These are phyloP conservation scores for Girardia tigrina DNA, from an alignment of 2,888 invertebrate species.

Conservation along the genomic window DNA sequence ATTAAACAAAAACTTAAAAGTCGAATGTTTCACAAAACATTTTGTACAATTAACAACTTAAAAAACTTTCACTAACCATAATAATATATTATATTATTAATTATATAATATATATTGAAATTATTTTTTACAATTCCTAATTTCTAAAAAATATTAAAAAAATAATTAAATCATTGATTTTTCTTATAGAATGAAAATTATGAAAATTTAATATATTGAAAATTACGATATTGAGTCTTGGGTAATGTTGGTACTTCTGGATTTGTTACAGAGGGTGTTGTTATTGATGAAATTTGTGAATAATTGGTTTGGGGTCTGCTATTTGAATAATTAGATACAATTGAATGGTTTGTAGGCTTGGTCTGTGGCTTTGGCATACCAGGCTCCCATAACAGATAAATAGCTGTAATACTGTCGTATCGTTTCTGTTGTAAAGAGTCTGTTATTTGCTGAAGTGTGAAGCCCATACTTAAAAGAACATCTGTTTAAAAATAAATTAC, in stretches of 20 bases:
- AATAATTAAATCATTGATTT: too few relatives aligned
- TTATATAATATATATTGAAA: too few relatives aligned
- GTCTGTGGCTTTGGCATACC: not conserved
- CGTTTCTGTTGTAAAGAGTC: conserved; percentile 87
- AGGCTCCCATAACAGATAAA: conserved; percentile 56
- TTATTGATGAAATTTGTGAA: not conserved
- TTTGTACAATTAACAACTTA: too few relatives aligned
- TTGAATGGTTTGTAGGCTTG: not conserved
- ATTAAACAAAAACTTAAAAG: too few relatives aligned
- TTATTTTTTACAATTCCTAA: too few relatives aligned
- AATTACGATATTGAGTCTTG: conserved; percentile 14
- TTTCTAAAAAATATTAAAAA: too few relatives aligned
- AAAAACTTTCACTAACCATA: too few relatives aligned
- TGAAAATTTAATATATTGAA: too few relatives aligned
- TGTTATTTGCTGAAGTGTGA: conserved; percentile 84
- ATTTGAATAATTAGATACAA: not conserved
- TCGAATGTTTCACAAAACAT: too few relatives aligned
- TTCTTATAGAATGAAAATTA: too few relatives aligned
- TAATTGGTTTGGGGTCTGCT: not conserved
- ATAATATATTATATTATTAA: too few relatives aligned
- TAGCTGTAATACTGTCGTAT: conserved; percentile 96
- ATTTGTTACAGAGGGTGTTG: not conserved
- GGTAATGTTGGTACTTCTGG: not conserved
- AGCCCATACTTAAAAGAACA: conserved; percentile 75
- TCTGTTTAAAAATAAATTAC: conserved; percentile 19